Evolutionary conservation across 2,888 invertebrate genomes (phyloP).

Genomic region (Platypus cylindrus): DNA sequence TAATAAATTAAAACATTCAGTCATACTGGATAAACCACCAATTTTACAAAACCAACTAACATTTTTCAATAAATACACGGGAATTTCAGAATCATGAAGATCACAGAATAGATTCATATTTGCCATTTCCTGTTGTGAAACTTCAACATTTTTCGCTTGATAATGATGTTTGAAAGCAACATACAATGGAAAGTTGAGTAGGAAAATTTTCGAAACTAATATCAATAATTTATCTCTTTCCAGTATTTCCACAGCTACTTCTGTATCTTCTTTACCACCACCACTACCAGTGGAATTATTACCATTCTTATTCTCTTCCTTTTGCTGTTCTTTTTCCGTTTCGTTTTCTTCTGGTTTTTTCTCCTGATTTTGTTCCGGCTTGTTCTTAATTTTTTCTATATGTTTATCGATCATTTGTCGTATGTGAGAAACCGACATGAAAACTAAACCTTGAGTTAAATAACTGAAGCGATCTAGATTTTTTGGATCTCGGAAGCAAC

Average conservation of each 20-base stretch:
- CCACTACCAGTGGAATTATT: background rate
- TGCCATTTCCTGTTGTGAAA: constrained; percentile 73
- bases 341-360: constrained; percentile 14
- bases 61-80: constrained; percentile 78
- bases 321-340: constrained; percentile 22
- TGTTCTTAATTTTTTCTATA: constrained; percentile 16
- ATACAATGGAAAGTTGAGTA: constrained; percentile 80
- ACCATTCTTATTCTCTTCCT: constrained; percentile 34
- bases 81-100: constrained; percentile 86
- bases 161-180: constrained; percentile 78
- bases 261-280: constrained; percentile 20
- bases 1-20: constrained; percentile 69
- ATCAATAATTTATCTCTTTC: constrained; percentile 82
- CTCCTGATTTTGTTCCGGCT: constrained; percentile 3
- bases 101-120: constrained; percentile 74
- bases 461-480: constrained; percentile 86
- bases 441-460: constrained; percentile 76
- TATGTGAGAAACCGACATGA: constrained; percentile 70
- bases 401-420: constrained; percentile 46
- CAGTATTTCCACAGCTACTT: constrained; percentile 42
- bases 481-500: constrained; percentile 83
- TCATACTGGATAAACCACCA: constrained; percentile 80
- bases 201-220: constrained; percentile 76
- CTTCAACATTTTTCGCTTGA: constrained; percentile 67
- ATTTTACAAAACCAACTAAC: constrained; percentile 89